Evolutionary conservation across 2,113 vertebrate species (phyloP).

Genomic region (Anser brachyrhynchus): DNA sequence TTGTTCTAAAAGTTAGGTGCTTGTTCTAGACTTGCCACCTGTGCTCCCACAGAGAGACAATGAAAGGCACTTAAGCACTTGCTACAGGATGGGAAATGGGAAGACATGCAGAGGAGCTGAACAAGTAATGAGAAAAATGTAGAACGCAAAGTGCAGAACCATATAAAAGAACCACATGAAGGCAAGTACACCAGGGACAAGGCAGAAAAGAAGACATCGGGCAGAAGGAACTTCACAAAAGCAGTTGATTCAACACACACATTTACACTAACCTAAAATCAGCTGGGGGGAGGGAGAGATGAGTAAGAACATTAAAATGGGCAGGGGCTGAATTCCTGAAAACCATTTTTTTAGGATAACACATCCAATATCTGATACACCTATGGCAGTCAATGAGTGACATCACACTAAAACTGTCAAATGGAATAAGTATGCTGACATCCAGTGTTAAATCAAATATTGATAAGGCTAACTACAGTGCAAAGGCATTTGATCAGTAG

Average conservation of each 20-base stretch:
- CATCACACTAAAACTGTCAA: not conserved
- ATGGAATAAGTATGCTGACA: not conserved
- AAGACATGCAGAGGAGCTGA: not conserved
- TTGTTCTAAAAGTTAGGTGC: too few species aligned
- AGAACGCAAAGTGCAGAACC: too few species aligned
- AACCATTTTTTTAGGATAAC: not conserved
- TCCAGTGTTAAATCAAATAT: not conserved
- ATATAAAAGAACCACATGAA: not conserved
- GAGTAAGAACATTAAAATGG: not conserved
- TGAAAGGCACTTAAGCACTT: not conserved
- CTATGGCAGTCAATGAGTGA: not conserved
- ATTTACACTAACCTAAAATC: not conserved
- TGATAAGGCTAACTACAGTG: not conserved
- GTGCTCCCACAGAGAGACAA: not conserved
- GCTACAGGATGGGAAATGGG: not conserved
- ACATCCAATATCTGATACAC: not conserved
- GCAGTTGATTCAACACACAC: not conserved
- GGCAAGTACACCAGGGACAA: not conserved
- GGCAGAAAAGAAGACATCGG: not conserved
- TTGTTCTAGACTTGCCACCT: not conserved
- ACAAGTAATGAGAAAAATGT: not conserved
- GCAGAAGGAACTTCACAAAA: not conserved
- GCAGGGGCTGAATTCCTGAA: not conserved
- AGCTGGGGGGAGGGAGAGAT: not conserved
- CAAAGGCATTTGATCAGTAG: not conserved